Evolutionary conservation across 2,888 invertebrate species (phyloP).

Genomic region (Chloroclysta siterata): DNA sequence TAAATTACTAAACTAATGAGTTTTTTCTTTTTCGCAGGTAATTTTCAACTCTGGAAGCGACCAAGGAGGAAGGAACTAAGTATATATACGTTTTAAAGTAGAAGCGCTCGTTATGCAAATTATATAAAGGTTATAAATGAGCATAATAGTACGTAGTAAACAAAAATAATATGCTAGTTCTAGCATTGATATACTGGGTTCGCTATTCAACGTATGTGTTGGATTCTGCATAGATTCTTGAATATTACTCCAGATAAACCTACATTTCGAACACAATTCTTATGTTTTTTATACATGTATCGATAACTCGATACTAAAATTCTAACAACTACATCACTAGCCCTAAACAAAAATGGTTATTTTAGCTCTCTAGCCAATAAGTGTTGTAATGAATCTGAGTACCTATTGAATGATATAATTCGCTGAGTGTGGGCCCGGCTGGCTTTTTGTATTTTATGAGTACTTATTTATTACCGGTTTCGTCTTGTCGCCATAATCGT

Average conservation of each 20-base stretch:
- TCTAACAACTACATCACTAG: constrained; percentile 54
- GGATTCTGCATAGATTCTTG: background rate
- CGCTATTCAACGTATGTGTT: background rate
- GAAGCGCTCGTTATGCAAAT: background rate
- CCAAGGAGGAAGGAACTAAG: constrained; percentile 4
- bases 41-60: constrained; percentile 14
- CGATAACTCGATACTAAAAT: constrained; percentile 28
- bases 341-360: constrained; percentile 73
- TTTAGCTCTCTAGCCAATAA: constrained; percentile 78
- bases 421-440: constrained; percentile 75
- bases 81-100: constrained; percentile 1
- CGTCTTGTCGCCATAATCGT: constrained; percentile 65
- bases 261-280: background rate
- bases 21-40: constrained; percentile 28
- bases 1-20: no score
- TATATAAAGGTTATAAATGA: background rate
- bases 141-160: background rate
- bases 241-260: background rate
- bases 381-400: constrained; percentile 82
- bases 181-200: background rate
- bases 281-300: background rate
- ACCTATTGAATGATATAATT: constrained; percentile 75
- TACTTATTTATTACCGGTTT: constrained; percentile 73
- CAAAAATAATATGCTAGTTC: background rate
- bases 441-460: constrained; percentile 68